Evolutionary conservation across 1,140 invertebrate genomes (phyloP), one percentile per base, ranked within the genome.

Genomic region (Mesaphorura yosii): DNA sequence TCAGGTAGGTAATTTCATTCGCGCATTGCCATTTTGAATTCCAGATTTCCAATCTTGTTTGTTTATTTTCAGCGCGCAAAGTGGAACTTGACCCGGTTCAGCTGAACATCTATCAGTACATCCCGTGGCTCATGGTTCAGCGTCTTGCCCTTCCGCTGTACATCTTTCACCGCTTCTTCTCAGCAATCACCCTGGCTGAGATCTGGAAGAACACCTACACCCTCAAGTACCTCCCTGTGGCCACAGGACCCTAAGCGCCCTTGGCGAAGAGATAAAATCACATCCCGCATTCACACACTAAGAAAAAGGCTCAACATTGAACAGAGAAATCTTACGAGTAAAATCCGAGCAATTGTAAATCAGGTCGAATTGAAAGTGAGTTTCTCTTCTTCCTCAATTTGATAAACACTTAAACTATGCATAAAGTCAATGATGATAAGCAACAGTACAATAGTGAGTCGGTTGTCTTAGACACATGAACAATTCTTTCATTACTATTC

Each of bases 151-250:
- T 96, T 40, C 93, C 93, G 10, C 79, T 97, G 42, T 89, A 88
- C 75, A 95, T 97, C 68, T 97, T 96, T 79, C 86, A 90, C 72
- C 82, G 88, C 58, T 97, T 96, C 81, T 92, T 96, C 73, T 94
- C 90, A 28, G 88, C 89, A 20, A 88, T 96, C 23, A 93, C 90
- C 72, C 79, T 96, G 56, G 91, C 91, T 59, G 92, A 96, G 72
- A 93, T 97, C 55, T 96, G 93, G 92, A 94, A 94, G 73, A 93
- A 90, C 60, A 91, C 88, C 67, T 97, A 96, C 78, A 92, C 61
- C 39, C 52, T 63, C 29, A 63, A 63, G 48, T 63, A 63, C 46
- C 57, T 59, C 48, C 61, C 61, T 5, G 61, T 63, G 42, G 61
- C 61, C 28, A 59, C 49, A 31, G 58, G 58, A 17, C 58, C 58